Conservation (phyloP, 2,113 vertebrate genomes). For the Indicator maculatus region DNA sequence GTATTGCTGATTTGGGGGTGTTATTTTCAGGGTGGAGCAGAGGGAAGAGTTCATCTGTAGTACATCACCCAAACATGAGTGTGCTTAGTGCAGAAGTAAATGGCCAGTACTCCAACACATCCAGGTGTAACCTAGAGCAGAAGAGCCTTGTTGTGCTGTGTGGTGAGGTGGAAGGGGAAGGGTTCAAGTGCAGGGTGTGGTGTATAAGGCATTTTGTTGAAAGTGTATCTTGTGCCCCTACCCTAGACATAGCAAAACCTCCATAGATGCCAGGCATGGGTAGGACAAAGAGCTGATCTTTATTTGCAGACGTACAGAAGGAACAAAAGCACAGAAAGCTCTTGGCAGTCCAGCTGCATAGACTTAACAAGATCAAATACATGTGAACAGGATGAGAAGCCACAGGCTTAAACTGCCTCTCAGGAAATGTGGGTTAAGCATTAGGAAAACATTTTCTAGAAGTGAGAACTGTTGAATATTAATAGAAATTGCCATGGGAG, state of each 20-base stretch:
- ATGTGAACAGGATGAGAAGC: not conserved
- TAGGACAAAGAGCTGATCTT: not conserved
- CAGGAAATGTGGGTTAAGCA: slow-evolving; percentile 8
- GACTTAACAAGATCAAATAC: not conserved
- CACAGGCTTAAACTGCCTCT: not conserved
- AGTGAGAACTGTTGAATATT: not conserved
- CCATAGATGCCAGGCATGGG: not conserved
- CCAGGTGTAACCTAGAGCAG: not conserved
- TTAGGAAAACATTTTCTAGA: not conserved
- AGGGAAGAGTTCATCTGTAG: not conserved
- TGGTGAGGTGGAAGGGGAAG: not conserved
- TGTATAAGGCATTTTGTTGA: not conserved
- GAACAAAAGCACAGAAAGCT: not conserved
- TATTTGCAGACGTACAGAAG: not conserved
- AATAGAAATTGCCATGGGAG: not conserved
- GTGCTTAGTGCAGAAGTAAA: not conserved
- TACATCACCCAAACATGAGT: not conserved
- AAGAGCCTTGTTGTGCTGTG: accelerated
- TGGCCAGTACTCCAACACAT: not conserved
- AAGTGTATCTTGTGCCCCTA: too few species aligned
- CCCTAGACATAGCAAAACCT: not conserved
- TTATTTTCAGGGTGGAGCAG: not conserved
- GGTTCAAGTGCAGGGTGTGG: not conserved
- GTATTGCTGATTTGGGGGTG: not conserved
- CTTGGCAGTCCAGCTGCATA: not conserved